A percentile compares a stretch with the other conserved stretches of the same genome.
phyloP scores from a whole-genome alignment of 2,888 invertebrate species.

The Cerastis rubricosa region DNA sequence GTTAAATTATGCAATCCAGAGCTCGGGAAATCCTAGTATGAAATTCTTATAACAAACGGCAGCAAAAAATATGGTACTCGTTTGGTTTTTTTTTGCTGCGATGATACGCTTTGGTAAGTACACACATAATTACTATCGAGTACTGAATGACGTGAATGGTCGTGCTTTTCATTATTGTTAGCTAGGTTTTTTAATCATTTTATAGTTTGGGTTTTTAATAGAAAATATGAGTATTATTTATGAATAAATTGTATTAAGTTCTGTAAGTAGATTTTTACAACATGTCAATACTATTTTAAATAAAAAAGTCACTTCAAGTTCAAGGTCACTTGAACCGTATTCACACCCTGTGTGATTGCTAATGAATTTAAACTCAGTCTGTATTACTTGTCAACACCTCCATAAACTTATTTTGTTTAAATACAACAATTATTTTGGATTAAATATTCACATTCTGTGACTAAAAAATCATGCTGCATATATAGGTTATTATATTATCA shows the following conservation, averaged over 20 bases:
- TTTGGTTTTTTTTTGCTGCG: not conserved
- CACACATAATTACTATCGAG: not conserved
- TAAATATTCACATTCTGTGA: too few relatives aligned
- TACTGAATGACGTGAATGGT: not conserved
- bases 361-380: not conserved
- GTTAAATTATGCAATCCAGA: not conserved
- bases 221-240: too few relatives aligned
- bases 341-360: not conserved
- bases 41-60: not conserved
- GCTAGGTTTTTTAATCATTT: not conserved
- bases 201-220: not conserved
- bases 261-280: not conserved
- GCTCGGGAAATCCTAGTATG: slow-evolving; percentile 6
- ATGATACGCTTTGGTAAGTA: not conserved
- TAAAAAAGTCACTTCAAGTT: not conserved
- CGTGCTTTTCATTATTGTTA: not conserved
- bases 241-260: too few relatives aligned
- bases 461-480: too few relatives aligned
- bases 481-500: too few relatives aligned
- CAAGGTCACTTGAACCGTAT: not conserved
- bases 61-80: not conserved
- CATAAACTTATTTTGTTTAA: not conserved
- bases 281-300: not conserved
- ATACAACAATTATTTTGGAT: not conserved
- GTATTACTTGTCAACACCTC: not conserved